These are phyloP conservation scores for Panagrolaimus sp. DNA, from an alignment of 1,140 invertebrate species.

Conservation along the genomic window DNA sequence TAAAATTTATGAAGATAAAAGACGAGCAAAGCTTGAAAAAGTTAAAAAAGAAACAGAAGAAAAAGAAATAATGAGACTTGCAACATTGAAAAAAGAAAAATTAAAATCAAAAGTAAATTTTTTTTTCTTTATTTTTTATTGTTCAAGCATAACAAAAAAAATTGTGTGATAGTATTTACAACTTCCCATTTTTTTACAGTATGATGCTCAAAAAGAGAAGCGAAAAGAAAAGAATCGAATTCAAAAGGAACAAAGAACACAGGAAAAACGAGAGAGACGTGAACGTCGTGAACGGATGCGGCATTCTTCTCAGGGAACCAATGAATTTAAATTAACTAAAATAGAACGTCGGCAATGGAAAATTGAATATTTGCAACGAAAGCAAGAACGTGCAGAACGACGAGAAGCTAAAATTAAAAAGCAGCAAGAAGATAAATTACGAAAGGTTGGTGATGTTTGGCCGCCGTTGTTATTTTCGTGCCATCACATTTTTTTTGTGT, in stretches of 20 bases:
- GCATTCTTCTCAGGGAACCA: too few relatives aligned
- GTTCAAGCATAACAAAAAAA: neutral
- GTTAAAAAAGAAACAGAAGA: neutral
- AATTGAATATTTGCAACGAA: too few relatives aligned
- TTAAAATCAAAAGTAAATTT: neutral
- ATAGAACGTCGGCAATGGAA: too few relatives aligned
- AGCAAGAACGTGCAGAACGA: too few relatives aligned
- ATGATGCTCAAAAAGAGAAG: constrained; percentile 4
- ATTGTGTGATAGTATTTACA: neutral
- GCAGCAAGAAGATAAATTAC: too few relatives aligned
- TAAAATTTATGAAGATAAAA: neutral
- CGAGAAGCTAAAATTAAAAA: too few relatives aligned
- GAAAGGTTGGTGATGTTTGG: too few relatives aligned
- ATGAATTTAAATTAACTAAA: too few relatives aligned
- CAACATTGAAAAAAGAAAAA: neutral
- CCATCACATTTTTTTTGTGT: too few relatives aligned
- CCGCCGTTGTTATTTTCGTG: too few relatives aligned
- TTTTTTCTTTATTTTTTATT: neutral
- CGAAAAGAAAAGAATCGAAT: neutral
- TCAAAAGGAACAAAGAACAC: neutral
- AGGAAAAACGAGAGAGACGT: neutral
- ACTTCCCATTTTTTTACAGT: neutral
- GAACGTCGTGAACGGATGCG: neutral
- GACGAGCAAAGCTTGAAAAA: neutral
- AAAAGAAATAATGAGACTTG: neutral